Evolutionary conservation across 2,113 vertebrate genomes (phyloP).

Genomic region (Coturnix japonica): DNA sequence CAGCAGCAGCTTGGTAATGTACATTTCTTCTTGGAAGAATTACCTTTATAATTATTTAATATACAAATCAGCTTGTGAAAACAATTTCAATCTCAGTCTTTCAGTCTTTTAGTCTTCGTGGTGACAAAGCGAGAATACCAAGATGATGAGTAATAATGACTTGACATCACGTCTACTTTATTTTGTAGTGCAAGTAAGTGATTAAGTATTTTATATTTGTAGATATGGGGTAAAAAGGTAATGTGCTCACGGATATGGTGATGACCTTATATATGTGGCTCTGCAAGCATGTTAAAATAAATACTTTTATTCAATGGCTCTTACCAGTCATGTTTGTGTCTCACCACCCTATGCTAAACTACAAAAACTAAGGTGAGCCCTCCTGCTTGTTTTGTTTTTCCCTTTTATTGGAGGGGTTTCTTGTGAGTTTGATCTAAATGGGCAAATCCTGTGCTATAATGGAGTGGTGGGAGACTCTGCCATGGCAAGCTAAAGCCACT

Average conservation of each 20-base stretch:
- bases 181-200: background rate
- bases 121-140: background rate
- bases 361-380: rapidly evolving
- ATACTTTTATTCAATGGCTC: background rate
- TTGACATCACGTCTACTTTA: background rate
- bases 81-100: background rate
- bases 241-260: background rate
- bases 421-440: background rate
- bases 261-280: background rate
- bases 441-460: rapidly evolving
- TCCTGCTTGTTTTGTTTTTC: no score
- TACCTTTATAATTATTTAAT: background rate
- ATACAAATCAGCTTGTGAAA: background rate
- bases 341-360: rapidly evolving
- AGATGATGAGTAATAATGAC: background rate
- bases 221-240: background rate
- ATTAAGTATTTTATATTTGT: background rate
- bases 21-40: background rate
- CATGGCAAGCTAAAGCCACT: background rate
- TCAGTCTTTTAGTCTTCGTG: background rate
- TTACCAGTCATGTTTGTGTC: background rate
- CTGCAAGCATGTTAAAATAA: conserved; percentile 32
- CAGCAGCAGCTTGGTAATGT: background rate
- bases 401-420: background rate
- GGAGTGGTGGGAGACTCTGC: background rate